Evolutionary conservation across 2,113 vertebrate genomes (phyloP).

Genomic region (Stomatorhinus ivindoensis): DNA sequence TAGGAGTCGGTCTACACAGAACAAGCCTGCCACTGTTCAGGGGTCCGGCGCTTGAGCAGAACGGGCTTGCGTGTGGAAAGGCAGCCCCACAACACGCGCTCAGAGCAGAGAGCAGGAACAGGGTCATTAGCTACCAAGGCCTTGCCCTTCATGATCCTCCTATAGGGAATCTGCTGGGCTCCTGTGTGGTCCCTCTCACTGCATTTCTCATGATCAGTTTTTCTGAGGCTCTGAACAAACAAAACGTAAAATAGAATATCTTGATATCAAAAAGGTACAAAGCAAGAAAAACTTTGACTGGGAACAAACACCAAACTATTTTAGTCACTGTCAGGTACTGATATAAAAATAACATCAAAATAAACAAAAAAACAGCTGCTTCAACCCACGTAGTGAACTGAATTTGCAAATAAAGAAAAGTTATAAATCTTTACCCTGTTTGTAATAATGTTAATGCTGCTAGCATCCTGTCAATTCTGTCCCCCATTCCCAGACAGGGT

Average conservation of each 20-base stretch:
- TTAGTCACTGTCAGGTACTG: background rate
- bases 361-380: background rate
- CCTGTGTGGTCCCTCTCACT: background rate
- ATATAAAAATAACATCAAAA: background rate
- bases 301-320: background rate
- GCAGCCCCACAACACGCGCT: background rate
- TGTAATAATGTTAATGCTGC: background rate
- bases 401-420: background rate
- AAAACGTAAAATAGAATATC: background rate
- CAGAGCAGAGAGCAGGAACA: background rate
- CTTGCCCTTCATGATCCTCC: background rate
- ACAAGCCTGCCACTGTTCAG: conserved; percentile 19
- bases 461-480: background rate
- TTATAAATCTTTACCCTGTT: background rate
- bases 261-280: background rate
- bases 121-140: background rate
- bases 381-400: background rate
- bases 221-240: background rate
- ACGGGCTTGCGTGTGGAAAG: background rate
- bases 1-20: background rate
- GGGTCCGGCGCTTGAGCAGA: background rate
- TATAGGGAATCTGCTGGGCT: background rate
- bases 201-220: background rate
- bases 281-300: background rate
- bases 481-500: background rate